Evolutionary conservation across 2,797 vertebrate species (phyloP).

Genomic region (Anniella stebbinsi): DNA sequence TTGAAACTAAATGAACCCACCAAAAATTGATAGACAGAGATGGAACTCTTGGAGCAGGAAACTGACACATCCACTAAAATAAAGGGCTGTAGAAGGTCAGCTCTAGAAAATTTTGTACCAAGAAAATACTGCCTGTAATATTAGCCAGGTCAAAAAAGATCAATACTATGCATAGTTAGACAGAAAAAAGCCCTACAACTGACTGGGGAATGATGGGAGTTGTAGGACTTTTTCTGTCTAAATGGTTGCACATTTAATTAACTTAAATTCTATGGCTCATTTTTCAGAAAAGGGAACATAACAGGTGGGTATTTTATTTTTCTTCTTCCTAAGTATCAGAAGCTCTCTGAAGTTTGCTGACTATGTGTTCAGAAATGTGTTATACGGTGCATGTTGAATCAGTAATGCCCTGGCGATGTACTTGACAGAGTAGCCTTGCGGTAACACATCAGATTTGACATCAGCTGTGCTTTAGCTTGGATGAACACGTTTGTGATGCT

Average conservation of each 20-base stretch:
- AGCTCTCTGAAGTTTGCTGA: background rate
- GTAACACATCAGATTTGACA: conserved; percentile 14
- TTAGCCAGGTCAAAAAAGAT: background rate
- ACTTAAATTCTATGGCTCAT: background rate
- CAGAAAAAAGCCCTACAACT: no score
- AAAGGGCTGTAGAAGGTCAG: background rate
- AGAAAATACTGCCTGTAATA: background rate
- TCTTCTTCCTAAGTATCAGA: background rate
- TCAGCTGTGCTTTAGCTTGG: conserved; percentile 17
- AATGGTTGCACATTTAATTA: background rate
- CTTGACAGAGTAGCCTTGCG: conserved; percentile 14
- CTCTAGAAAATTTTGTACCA: background rate
- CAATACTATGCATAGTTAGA: no score
- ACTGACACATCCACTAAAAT: background rate
- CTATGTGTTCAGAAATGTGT: background rate
- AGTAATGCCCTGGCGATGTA: conserved; percentile 1
- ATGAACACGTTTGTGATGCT: conserved; percentile 24
- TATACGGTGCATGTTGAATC: conserved; percentile 1
- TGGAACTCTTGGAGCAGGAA: background rate
- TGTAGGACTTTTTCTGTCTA: no score
- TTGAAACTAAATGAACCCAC: background rate
- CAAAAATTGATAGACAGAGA: background rate
- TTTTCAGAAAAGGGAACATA: no score
- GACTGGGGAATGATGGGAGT: no score
- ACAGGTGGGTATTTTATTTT: no score